Conservation (phyloP, 37 sponge, comb jelly and placozoan species). For the Beroe ovata region DNA sequence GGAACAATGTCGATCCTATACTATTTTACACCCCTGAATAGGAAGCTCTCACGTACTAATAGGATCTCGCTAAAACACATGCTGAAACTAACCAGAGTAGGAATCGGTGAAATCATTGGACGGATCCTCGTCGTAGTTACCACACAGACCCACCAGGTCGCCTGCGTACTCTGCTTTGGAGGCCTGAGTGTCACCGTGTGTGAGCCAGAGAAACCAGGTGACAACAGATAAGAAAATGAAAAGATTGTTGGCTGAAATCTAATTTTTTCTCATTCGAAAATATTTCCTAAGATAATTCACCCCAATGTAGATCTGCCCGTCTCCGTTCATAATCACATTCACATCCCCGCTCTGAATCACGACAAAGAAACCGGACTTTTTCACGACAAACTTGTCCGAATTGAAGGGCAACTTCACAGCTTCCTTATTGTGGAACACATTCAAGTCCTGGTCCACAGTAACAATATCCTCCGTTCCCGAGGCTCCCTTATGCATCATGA, state of each 20-base stretch:
- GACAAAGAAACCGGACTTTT: slow-evolving; percentile 45
- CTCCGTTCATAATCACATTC: slow-evolving; percentile 18
- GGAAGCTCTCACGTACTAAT: no score
- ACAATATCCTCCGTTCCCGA: background rate
- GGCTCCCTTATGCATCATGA: background rate
- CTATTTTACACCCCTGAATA: no score
- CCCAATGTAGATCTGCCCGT: slow-evolving; percentile 49
- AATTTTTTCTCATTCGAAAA: no score
- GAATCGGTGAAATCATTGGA: slow-evolving; percentile 47
- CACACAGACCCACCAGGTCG: slow-evolving; percentile 54
- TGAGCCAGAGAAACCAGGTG: no score
- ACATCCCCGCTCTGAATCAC: background rate
- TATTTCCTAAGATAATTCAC: slow-evolving; percentile 23
- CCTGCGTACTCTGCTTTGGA: background rate
- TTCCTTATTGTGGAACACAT: slow-evolving; percentile 8
- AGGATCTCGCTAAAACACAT: no score
- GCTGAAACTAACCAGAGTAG: background rate
- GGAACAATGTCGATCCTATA: no score
- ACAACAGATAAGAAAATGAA: no score
- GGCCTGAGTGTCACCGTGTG: no score
- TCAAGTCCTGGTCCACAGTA: slow-evolving; percentile 12
- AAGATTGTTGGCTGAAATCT: no score
- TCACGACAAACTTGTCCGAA: background rate
- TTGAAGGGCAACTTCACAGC: slow-evolving; percentile 26
- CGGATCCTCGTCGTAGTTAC: slow-evolving; percentile 60